Conservation (phyloP, 1,140 invertebrate genomes). For the Drosophila gunungcola region DNA sequence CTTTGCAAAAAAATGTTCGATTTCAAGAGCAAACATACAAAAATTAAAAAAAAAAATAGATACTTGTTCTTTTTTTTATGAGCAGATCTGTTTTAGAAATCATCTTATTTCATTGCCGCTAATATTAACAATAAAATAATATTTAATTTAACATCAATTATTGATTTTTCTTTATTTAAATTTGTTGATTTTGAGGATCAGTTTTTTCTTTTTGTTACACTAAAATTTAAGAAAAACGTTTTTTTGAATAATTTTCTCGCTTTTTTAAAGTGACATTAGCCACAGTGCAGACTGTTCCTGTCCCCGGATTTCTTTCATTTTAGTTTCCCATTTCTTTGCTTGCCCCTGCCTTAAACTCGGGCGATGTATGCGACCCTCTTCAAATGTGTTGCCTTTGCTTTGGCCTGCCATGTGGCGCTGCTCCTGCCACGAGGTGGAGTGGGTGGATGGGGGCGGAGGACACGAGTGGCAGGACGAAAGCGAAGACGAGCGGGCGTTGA, state of each 20-base stretch:
- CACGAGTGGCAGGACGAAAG: constrained; percentile 15
- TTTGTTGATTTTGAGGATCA: too few relatives aligned
- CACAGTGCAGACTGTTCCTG: constrained; percentile 26
- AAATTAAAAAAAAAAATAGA: too few relatives aligned
- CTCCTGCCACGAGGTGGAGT: constrained; percentile 14
- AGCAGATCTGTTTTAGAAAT: too few relatives aligned
- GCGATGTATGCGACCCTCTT: constrained; percentile 77
- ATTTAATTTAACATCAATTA: too few relatives aligned
- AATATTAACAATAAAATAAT: too few relatives aligned
- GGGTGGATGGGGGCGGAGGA: constrained; percentile 11
- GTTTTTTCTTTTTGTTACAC: too few relatives aligned
- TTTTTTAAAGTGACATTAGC: too few relatives aligned
- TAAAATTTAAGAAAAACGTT: not conserved
- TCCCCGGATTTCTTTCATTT: constrained; percentile 79
- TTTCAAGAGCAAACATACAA: too few relatives aligned
- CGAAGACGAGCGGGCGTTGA: constrained; percentile 44
- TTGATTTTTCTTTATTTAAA: too few relatives aligned
- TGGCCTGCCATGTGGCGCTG: constrained; percentile 71
- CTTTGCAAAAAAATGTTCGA: not conserved
- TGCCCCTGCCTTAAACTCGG: constrained; percentile 36
- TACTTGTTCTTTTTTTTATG: too few relatives aligned
- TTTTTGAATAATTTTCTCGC: not conserved
- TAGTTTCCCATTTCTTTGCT: constrained; percentile 80
- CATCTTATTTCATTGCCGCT: too few relatives aligned
- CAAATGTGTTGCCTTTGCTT: constrained; percentile 73